These are phyloP conservation scores for Rhabdomys pumilio DNA, from an alignment of 2,797 vertebrate genomes.

Conservation along the genomic window DNA sequence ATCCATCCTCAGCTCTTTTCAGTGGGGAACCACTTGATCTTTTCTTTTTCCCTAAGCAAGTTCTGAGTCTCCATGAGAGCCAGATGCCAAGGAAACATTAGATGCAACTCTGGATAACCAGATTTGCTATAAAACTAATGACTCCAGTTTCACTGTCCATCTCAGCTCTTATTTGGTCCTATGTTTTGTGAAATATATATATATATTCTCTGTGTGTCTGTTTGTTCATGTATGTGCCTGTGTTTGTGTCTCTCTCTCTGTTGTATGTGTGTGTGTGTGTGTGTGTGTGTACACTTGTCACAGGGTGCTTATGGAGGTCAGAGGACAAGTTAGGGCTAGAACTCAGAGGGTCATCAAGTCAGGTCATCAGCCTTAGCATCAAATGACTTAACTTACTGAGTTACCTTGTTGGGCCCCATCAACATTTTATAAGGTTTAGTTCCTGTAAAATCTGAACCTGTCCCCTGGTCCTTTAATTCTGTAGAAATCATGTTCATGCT, in stretches of 20 bases:
- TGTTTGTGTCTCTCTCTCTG: too few relatives aligned
- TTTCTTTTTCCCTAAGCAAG: background rate
- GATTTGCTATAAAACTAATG: background rate
- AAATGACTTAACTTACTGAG: background rate
- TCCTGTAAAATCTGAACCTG: background rate
- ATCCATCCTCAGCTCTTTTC: background rate
- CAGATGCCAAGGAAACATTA: constrained; percentile 1
- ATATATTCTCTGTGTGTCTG: background rate
- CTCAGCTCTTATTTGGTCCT: too few relatives aligned
- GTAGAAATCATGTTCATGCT: background rate
- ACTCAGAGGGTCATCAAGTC: background rate
- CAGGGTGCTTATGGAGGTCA: background rate
- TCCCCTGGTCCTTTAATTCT: background rate
- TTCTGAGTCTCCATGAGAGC: background rate
- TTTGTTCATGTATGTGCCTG: background rate
- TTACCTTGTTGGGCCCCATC: background rate
- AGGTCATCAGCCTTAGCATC: background rate
- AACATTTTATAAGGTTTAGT: background rate
- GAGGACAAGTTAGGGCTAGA: background rate
- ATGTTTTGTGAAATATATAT: background rate
- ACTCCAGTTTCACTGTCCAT: background rate
- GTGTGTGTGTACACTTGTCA: background rate
- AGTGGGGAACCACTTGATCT: background rate
- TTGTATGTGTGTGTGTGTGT: background rate
- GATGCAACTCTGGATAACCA: background rate